Evolutionary conservation across 2,888 invertebrate species (phyloP), one percentile per base, ranked within the genome.

Genomic region (Seira musarum): DNA sequence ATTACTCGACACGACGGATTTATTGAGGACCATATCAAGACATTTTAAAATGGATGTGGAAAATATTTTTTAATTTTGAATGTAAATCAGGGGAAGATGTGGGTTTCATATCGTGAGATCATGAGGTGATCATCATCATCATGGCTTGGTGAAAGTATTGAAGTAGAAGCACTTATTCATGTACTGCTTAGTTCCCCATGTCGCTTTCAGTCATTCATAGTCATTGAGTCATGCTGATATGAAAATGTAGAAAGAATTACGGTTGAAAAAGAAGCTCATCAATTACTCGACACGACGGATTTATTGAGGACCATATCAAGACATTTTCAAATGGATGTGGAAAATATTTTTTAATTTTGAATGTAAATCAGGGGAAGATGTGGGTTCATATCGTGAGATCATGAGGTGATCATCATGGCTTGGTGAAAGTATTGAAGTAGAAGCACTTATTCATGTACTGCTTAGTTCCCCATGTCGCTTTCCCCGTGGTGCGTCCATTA

Each of bases 391-490:
- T 40, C 40, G 13, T 40, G 40, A 40, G 13, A 40, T 40, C 40
- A 40, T 6, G 40, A 40, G 40, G 40, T 40, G 40, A 8, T 40
- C 13, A 40, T 40, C 25, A 81, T 17, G 72, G 80, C 53, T 75
- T 78, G 69, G 80, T 63, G 69, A 84, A 85, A 19, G 85, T 83
- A 67, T 85, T 85, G 69, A 79, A 83, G 63, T 80, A 85, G n/a
- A 83, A 72, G 57, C 84, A 84, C 46, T 82, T 80, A 46, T 82
- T 73, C 83, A 83, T 84, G 79, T 83, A 83, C 65, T 83, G 83
- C 74, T 83, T 83, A 0, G 81, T 83, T 8, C 84, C 84, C 81
- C 83, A 84, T 46, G 84, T 83, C 10, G 83, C 83, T n/a, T 80
- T 76, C 30, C 82, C 83, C 19, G 76, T 81, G 24, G 83, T 84